Conservation (phyloP, 2,888 invertebrate species). For the Agonopterix subpropinquella region DNA sequence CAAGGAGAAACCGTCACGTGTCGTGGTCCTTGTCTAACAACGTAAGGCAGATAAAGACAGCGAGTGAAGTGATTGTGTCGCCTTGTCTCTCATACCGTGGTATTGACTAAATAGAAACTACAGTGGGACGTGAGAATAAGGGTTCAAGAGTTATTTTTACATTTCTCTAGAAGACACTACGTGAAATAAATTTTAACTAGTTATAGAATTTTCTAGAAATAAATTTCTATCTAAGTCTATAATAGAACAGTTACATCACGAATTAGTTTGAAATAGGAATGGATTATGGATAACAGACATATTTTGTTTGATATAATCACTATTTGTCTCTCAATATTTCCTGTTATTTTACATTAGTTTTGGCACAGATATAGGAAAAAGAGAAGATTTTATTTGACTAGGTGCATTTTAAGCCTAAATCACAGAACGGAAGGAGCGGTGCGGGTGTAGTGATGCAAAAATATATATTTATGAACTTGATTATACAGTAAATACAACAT, state of each 20-base stretch:
- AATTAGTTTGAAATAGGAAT: conserved; percentile 6
- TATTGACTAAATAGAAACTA: conserved; percentile 41
- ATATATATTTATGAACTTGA: conserved; percentile 41
- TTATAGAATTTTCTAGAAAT: conserved; percentile 48
- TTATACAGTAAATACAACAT: conserved; percentile 33
- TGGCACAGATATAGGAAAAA: conserved; percentile 64
- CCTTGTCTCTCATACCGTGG: too few species aligned
- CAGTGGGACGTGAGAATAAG: conserved; percentile 71
- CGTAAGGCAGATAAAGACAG: too few species aligned
- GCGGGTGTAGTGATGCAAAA: conserved; percentile 62
- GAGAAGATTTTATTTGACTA: conserved; percentile 35
- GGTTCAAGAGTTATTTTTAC: conserved; percentile 62
- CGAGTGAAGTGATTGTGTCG: too few species aligned
- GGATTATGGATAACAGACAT: conserved; percentile 14
- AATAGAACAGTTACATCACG: not conserved
- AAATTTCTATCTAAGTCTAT: conserved; percentile 36
- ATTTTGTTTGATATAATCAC: conserved; percentile 23
- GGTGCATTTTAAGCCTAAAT: conserved; percentile 61
- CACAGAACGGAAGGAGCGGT: conserved; percentile 68
- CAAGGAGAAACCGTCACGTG: too few species aligned
- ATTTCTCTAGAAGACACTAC: conserved; percentile 49
- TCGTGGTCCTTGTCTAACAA: too few species aligned
- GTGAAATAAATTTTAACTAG: conserved; percentile 36
- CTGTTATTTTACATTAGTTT: conserved; percentile 33
- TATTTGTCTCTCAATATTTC: conserved; percentile 33